Evolutionary conservation across 2,797 vertebrate species (phyloP).

Genomic region (Chromobotia macracanthus): DNA sequence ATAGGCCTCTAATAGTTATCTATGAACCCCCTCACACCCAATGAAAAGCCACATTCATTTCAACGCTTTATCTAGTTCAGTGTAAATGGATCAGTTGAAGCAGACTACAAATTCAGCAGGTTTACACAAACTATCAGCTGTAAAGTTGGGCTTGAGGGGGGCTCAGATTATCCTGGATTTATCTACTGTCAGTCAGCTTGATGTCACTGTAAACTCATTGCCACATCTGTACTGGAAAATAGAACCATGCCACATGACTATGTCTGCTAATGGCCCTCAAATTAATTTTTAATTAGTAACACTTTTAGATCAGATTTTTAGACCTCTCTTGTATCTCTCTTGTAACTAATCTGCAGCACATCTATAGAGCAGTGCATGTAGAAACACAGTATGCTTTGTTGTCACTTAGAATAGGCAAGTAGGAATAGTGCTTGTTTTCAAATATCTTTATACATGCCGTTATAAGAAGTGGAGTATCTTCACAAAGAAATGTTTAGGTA

Average conservation of each 20-base stretch:
- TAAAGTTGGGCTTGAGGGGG: slow-evolving; percentile 85
- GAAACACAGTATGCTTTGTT: too few relatives aligned
- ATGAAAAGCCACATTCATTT: slow-evolving; percentile 92
- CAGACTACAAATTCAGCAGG: slow-evolving; percentile 97
- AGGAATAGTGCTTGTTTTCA: too few relatives aligned
- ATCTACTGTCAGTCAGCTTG: slow-evolving; percentile 69
- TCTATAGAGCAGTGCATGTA: too few relatives aligned
- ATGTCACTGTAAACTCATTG: slow-evolving; percentile 89
- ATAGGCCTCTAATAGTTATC: slow-evolving; percentile 89
- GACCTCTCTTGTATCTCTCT: too few relatives aligned
- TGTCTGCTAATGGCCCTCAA: slow-evolving; percentile 90
- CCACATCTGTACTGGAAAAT: slow-evolving; percentile 89
- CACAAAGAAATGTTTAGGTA: too few relatives aligned
- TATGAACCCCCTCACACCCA: slow-evolving; percentile 84
- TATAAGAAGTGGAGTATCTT: too few relatives aligned
- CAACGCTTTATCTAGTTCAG: slow-evolving; percentile 83
- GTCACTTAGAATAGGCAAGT: too few relatives aligned
- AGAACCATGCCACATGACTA: slow-evolving; percentile 87
- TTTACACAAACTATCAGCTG: slow-evolving; percentile 90
- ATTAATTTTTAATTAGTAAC: slow-evolving; percentile 99
- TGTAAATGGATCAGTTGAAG: slow-evolving; percentile 95
- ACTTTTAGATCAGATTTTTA: slow-evolving; percentile 87
- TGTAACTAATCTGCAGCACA: slow-evolving; percentile 76
- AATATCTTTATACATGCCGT: too few relatives aligned
- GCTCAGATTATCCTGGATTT: slow-evolving; percentile 90